Percentiles rank a stretch among this genome's conserved stretches.
Evolutionary conservation across 2,888 invertebrate species (phyloP).

Genomic region (Cataglyphis rosenhaueri): DNA sequence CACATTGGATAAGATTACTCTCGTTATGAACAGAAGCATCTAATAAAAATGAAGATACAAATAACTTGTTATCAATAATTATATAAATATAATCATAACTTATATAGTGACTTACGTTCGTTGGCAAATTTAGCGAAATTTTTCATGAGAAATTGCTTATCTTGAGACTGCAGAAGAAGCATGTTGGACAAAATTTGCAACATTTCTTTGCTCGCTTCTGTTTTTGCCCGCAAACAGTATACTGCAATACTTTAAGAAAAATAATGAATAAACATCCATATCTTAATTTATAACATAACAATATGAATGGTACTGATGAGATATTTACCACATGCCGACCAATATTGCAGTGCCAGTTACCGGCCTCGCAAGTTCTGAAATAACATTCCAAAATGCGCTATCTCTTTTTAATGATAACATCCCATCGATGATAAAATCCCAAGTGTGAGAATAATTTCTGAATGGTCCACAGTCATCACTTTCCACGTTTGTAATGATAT

Average conservation of each 20-base stretch:
- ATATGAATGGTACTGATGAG: constrained; percentile 4
- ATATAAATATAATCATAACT: constrained; percentile 10
- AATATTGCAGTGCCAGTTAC: constrained; percentile 88
- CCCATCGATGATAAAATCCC: constrained; percentile 87
- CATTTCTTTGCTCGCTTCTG: constrained; percentile 88
- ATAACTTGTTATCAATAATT: constrained; percentile 15
- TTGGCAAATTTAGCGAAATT: constrained; percentile 88
- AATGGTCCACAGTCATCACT: constrained; percentile 90
- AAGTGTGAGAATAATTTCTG: constrained; percentile 86
- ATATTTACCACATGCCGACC: constrained; percentile 87
- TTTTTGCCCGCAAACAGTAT: constrained; percentile 89
- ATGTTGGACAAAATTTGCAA: constrained; percentile 88
- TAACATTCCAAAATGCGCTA: constrained; percentile 84
- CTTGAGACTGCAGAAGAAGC: constrained; percentile 89
- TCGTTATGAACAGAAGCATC: background rate
- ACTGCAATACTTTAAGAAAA: constrained; percentile 86
- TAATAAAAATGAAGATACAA: background rate
- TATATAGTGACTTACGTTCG: constrained; percentile 85
- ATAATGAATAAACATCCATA: constrained; percentile 35
- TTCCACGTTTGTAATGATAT: constrained; percentile 88
- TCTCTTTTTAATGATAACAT: constrained; percentile 86
- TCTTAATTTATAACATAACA: background rate
- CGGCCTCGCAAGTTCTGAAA: constrained; percentile 87
- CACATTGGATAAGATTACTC: constrained; percentile 2
- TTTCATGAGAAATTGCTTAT: constrained; percentile 90